These are phyloP conservation scores for Physocephala rufipes DNA, from an alignment of 2,888 invertebrate genomes.

Conservation along the genomic window DNA sequence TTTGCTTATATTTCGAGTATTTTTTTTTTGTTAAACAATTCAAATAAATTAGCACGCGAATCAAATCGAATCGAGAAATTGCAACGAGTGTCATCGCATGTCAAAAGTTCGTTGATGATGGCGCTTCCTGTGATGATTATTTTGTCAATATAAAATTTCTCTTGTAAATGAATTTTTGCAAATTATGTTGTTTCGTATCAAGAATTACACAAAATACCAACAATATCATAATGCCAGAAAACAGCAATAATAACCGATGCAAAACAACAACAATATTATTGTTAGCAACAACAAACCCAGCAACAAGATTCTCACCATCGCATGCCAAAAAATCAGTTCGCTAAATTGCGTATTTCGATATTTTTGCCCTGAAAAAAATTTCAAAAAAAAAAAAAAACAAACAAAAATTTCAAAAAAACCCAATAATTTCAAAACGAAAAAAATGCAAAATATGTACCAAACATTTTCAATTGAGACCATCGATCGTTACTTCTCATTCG, in stretches of 20 bases:
- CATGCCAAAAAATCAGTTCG: slow-evolving; percentile 33
- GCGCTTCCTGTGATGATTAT: background rate
- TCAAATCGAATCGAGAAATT: no score
- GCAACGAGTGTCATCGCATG: background rate
- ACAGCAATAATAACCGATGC: slow-evolving; percentile 37
- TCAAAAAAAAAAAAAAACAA: no score
- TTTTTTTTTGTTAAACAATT: background rate
- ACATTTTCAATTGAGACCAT: slow-evolving; percentile 23
- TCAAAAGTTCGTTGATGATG: slow-evolving; percentile 1
- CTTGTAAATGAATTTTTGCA: no score
- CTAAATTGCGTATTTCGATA: slow-evolving; percentile 56
- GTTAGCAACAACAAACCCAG: no score
- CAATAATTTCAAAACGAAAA: no score
- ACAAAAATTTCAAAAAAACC: background rate
- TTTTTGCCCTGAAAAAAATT: slow-evolving; percentile 33
- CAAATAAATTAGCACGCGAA: background rate
- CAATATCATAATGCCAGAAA: slow-evolving; percentile 20
- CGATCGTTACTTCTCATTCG: slow-evolving; percentile 7
- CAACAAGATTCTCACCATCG: slow-evolving; percentile 7
- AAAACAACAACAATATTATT: no score
- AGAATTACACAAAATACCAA: no score
- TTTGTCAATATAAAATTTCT: background rate
- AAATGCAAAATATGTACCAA: no score
- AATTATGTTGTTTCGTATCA: no score
- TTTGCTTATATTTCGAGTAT: no score